Evolutionary conservation across 2,888 invertebrate genomes (phyloP).

Genomic region (Icerya purchasi): DNA sequence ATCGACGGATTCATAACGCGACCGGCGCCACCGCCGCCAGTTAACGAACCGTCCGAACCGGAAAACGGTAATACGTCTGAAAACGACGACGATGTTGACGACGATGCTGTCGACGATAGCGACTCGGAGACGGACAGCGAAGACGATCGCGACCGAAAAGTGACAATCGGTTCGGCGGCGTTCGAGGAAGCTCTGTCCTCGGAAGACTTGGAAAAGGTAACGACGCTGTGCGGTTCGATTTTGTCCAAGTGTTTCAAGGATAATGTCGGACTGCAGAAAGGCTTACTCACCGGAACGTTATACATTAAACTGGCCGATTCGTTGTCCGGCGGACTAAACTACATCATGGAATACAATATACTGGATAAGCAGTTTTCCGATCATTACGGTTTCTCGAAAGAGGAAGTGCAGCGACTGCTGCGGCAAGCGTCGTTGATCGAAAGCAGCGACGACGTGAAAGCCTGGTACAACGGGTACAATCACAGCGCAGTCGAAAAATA

Average conservation of each 20-base stretch:
- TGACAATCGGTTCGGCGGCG: too few relatives aligned
- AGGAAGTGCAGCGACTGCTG: not conserved
- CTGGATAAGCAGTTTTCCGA: not conserved
- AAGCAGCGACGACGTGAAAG: not conserved
- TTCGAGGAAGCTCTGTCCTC: not conserved
- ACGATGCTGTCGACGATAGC: not conserved
- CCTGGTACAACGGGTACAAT: not conserved
- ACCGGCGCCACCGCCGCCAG: too few relatives aligned
- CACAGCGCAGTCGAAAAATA: not conserved
- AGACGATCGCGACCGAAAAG: too few relatives aligned
- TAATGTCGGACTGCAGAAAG: not conserved
- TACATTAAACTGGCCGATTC: not conserved
- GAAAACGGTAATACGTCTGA: too few relatives aligned
- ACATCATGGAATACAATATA: not conserved
- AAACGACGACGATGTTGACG: not conserved
- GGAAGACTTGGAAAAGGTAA: not conserved
- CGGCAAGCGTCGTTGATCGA: not conserved
- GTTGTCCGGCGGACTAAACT: not conserved
- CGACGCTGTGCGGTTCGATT: not conserved
- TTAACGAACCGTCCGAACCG: not conserved
- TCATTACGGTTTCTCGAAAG: not conserved
- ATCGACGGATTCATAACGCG: too few relatives aligned
- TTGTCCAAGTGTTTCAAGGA: not conserved
- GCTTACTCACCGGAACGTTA: not conserved
- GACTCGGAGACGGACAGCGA: too few relatives aligned